These are phyloP conservation scores for Saccopteryx bilineata DNA, from an alignment of 2,113 vertebrate species.

Conservation along the genomic window DNA sequence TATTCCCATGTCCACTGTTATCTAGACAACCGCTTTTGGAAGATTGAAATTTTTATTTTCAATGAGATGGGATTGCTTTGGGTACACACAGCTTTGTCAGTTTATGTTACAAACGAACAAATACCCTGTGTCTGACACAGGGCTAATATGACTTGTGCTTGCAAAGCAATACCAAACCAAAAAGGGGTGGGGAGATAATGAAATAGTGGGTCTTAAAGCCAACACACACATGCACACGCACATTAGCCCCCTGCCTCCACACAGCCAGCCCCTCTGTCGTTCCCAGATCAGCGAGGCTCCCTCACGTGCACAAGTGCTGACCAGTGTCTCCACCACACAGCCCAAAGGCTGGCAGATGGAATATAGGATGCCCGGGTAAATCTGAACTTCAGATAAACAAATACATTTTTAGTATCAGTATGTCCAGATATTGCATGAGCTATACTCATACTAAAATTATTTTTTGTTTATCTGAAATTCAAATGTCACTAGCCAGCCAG, in stretches of 20 bases:
- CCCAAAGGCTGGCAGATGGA: neutral
- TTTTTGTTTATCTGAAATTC: neutral
- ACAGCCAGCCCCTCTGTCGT: neutral
- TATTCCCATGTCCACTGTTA: neutral
- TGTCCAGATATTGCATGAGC: neutral
- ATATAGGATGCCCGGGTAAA: neutral
- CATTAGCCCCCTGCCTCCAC: neutral
- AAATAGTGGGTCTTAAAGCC: neutral
- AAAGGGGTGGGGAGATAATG: neutral
- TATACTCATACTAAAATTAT: neutral
- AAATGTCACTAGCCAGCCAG: neutral
- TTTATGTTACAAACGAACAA: constrained; percentile 23
- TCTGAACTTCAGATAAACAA: constrained; percentile 31
- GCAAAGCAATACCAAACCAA: neutral
- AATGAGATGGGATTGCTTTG: neutral
- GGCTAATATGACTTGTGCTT: constrained; percentile 12
- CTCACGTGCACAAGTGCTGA: neutral
- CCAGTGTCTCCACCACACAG: neutral
- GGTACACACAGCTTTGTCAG: neutral
- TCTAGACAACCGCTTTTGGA: neutral
- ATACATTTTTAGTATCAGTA: neutral
- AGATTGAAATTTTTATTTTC: constrained; percentile 19
- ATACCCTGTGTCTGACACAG: neutral
- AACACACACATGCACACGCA: neutral
- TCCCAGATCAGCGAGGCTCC: neutral